phyloP scores from a whole-genome alignment of 2,797 vertebrate species.

The Notolepis coatsorum region DNA sequence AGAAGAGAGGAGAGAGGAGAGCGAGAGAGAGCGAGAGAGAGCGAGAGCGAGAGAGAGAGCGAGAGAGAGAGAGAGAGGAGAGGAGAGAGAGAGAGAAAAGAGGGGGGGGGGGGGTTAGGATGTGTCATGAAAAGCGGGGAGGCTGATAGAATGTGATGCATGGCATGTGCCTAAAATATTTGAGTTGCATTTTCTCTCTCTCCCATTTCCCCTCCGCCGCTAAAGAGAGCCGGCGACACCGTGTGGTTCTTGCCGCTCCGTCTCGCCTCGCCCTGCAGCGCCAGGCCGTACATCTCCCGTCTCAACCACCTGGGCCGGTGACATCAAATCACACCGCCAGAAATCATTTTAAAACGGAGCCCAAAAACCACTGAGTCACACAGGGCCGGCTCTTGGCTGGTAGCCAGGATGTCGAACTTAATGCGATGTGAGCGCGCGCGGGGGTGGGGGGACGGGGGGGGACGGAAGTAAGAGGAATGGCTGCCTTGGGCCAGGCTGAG shows the following conservation, averaged over 20 bases:
- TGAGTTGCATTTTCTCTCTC: constrained; percentile 73
- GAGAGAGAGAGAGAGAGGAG: constrained; percentile 31
- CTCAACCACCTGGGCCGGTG: constrained; percentile 70
- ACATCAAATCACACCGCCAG: constrained; percentile 74
- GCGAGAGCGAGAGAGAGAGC: constrained; percentile 15
- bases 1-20: background rate
- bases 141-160: constrained; percentile 66
- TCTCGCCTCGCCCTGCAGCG: constrained; percentile 62
- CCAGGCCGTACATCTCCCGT: constrained; percentile 71
- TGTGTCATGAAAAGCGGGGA: constrained; percentile 52
- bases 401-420: constrained; percentile 70
- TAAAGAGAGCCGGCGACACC: constrained; percentile 49
- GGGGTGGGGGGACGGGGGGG: no score
- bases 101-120: constrained; percentile 44
- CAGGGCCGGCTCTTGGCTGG: constrained; percentile 52
- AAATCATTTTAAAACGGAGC: constrained; percentile 73
- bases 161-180: constrained; percentile 73
- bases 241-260: constrained; percentile 56
- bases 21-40: background rate
- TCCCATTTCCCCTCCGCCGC: constrained; percentile 65
- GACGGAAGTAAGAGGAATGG: constrained; percentile 76
- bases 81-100: constrained; percentile 2
- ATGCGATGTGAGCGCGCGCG: constrained; percentile 72
- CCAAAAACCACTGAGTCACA: constrained; percentile 71
- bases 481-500: constrained; percentile 60